A percentile compares a stretch with the other conserved stretches of the same genome.
Conservation (phyloP, 23 tunicate genomes). For the Styela clava region DNA sequence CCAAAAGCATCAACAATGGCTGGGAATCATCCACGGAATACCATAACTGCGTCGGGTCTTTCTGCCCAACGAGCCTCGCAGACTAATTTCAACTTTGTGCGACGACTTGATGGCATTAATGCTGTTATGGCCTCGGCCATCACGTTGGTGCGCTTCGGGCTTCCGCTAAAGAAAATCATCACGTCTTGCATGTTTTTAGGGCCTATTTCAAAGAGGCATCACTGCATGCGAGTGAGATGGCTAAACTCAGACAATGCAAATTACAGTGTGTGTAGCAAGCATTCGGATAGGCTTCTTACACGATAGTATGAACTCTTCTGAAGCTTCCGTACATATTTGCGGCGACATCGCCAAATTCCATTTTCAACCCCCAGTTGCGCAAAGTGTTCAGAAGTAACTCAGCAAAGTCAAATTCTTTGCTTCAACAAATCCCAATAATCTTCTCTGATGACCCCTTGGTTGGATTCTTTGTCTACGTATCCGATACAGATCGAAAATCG, state of each 20-base stretch:
- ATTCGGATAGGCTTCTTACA: not conserved
- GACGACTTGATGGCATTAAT: not conserved
- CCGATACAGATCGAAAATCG: slow-evolving; percentile 33
- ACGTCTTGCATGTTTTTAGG: not conserved
- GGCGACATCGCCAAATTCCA: not conserved
- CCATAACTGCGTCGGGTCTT: slow-evolving; percentile 37
- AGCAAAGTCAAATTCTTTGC: not conserved
- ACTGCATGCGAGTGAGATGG: not conserved
- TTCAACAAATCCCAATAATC: slow-evolving; percentile 18
- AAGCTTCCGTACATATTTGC: slow-evolving; percentile 17
- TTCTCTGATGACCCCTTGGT: too few relatives aligned
- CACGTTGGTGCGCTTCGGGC: too few relatives aligned
- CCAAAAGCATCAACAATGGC: too few relatives aligned
- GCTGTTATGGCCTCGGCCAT: slow-evolving; percentile 12
- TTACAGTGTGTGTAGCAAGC: slow-evolving; percentile 39
- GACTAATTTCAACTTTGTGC: not conserved
- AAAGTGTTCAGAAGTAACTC: slow-evolving; percentile 4
- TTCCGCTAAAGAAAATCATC: not conserved
- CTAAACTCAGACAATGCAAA: slow-evolving; percentile 45
- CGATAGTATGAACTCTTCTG: slow-evolving; percentile 3
- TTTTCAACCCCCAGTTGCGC: slow-evolving; percentile 1
- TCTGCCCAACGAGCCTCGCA: slow-evolving; percentile 45
- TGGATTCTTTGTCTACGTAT: not conserved
- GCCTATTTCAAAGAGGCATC: not conserved
- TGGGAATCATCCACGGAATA: slow-evolving; percentile 21